phyloP scores from a whole-genome alignment of 2,797 vertebrate species.

The Poeciliopsis gracilis region DNA sequence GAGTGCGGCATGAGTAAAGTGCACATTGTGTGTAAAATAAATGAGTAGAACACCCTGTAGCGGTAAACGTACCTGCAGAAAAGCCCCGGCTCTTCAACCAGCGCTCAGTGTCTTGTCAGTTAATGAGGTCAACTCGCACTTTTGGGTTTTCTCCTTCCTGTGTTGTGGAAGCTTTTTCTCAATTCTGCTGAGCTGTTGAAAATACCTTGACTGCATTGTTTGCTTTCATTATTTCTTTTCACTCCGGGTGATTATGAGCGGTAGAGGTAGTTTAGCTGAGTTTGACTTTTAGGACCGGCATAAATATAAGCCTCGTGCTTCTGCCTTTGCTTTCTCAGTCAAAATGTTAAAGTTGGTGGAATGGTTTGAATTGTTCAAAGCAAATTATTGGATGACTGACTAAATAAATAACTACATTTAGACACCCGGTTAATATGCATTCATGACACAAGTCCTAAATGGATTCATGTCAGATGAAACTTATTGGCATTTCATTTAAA shows the following conservation, averaged over 20 bases:
- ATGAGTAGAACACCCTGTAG: conserved; percentile 58
- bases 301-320: too few relatives aligned
- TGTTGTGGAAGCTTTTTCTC: background rate
- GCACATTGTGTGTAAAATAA: conserved; percentile 35
- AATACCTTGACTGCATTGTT: background rate
- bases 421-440: background rate
- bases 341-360: too few relatives aligned
- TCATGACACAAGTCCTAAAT: background rate
- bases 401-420: background rate
- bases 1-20: conserved; percentile 33
- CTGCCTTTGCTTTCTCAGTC: background rate
- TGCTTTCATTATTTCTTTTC: background rate
- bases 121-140: conserved; percentile 4
- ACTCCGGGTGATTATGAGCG: background rate
- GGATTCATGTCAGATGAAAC: background rate
- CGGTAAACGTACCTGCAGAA: conserved; percentile 75
- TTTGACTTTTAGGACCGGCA: too few relatives aligned
- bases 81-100: conserved; percentile 45
- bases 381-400: too few relatives aligned
- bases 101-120: background rate
- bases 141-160: background rate
- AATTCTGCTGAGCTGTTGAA: too few relatives aligned
- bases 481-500: background rate
- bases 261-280: too few relatives aligned
- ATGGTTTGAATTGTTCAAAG: too few relatives aligned